These are phyloP conservation scores for Andrena cerasifolii DNA, from an alignment of 1,140 invertebrate genomes.

Conservation along the genomic window DNA sequence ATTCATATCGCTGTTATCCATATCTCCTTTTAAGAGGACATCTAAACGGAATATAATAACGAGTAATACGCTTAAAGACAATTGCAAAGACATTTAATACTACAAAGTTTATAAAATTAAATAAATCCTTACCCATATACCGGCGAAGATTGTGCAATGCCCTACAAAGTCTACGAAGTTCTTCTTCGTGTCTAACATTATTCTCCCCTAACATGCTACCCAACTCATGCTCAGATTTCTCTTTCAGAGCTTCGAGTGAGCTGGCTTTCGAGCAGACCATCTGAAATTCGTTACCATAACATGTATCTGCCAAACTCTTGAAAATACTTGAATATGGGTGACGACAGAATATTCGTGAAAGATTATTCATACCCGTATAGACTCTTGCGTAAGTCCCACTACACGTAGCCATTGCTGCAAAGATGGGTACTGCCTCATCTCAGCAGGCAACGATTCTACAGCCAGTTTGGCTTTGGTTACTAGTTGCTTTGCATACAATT, in stretches of 20 bases:
- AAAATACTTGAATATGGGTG: not conserved
- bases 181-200: slow-evolving; percentile 88
- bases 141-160: slow-evolving; percentile 93
- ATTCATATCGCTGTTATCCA: slow-evolving; percentile 85
- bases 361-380: slow-evolving; percentile 85
- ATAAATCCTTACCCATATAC: slow-evolving; percentile 87
- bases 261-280: slow-evolving; percentile 84
- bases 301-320: not conserved
- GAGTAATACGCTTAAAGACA: not conserved
- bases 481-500: slow-evolving; percentile 95
- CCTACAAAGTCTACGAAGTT: slow-evolving; percentile 89
- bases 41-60: slow-evolving; percentile 81
- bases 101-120: slow-evolving; percentile 39
- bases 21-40: slow-evolving; percentile 84
- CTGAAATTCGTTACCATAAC: slow-evolving; percentile 70
- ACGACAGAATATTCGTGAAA: not conserved
- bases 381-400: slow-evolving; percentile 90
- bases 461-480: slow-evolving; percentile 91
- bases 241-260: slow-evolving; percentile 90
- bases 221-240: slow-evolving; percentile 92
- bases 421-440: slow-evolving; percentile 87
- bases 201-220: slow-evolving; percentile 87
- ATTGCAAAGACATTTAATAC: slow-evolving; percentile 1
- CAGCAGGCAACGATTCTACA: slow-evolving; percentile 83
- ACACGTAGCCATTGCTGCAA: slow-evolving; percentile 95